Evolutionary conservation across 2,113 vertebrate genomes (phyloP), one percentile per base, ranked within the genome.

Genomic region (Malaclemys terrapin): DNA sequence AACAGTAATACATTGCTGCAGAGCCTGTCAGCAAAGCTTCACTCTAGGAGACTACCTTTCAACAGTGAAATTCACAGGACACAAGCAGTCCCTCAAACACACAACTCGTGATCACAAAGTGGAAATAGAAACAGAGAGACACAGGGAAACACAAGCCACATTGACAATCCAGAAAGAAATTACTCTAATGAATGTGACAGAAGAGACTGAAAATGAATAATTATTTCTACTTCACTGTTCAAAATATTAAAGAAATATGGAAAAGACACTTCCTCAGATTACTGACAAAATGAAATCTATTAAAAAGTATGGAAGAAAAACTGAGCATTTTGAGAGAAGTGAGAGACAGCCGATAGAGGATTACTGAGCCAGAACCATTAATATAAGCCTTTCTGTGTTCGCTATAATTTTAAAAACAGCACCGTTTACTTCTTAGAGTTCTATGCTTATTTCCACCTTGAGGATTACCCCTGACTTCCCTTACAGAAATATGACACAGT

Each of bases 221-320:
- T 65, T n/a, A 65, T 80, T 94, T 95, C 94, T 54, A 75, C 53
- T 89, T 65, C n/a, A 65, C 45, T 57, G 22, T 88, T 91, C 78
- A 92, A 89, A 96, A 94, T 83, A 94, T n/a, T 93, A 92, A 92
- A 93, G 90, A 92, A 95, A 94, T 76, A 92, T 92, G 25, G 38
- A 95, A 57, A 92, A 65, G 45, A 85, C 31, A 82, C 93, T 93
- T 96, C 27, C 0, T 88, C 83, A 95, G 29, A 72, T 62, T 88
- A 35, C 53, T 94, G 89, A 92, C 59, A 96, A 93, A 95, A 91
- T 45, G 83, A 95, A 92, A 88, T 65, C 56, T 1, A 88, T 91
- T 89, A 93, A 84, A 13, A 47, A 62, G 16, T 31, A 91, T 69
- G 87, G 24, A 89, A 72, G 65, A 72, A 82, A 85, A 83, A 2